Evolutionary conservation across 2,888 invertebrate species (phyloP), one percentile per base, ranked within the genome.

Genomic region (Psococerastis gibbosa): DNA sequence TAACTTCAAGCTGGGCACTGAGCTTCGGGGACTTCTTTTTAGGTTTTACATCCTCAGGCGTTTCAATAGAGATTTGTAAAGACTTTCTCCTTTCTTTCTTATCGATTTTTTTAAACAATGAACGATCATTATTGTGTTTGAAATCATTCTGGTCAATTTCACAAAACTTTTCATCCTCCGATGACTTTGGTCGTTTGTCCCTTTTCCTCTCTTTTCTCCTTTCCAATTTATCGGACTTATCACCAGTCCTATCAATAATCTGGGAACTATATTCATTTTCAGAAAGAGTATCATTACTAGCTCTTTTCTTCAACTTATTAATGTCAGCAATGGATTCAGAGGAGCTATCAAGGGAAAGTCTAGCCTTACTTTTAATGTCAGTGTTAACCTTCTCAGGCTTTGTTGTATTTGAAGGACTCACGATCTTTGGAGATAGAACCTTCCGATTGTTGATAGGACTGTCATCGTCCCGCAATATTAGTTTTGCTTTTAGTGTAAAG

Each of bases 191-290:
- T 22, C 78, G 76, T 59, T 78, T 83, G 56, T 82, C 81, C 55
- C 82, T 84, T 66, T 83, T 84, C 60, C 82, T 84, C 1, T 63
- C 61, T 56, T 81, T 84, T 57, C 77, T 81, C 8, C 80, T 68
- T 38, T 68, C 2, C 57, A 63, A 51, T 60, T 60, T 38, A 8
- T 50, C 49, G 57, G 63, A 51, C 60, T 60, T 38, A 8, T 50
- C 49, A 35, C 43, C 44, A 42, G 46, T 50, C 38, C 48, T 48
- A 16, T 44, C 42, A 43, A 38, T 65, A 61, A 56, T 63, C 60
- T 48, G 50, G 60, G 60, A 51, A 55, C 55, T 56, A 32, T 60
- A 64, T 57, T 68, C 68, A 52, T 60, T 64, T 58, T 65, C 69
- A 45, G 63, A 69, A 32, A 66, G 66, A 45, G 65, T 60, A 47